Evolutionary conservation across 2,113 vertebrate genomes (phyloP).

Genomic region (Dicerorhinus sumatrensis): DNA sequence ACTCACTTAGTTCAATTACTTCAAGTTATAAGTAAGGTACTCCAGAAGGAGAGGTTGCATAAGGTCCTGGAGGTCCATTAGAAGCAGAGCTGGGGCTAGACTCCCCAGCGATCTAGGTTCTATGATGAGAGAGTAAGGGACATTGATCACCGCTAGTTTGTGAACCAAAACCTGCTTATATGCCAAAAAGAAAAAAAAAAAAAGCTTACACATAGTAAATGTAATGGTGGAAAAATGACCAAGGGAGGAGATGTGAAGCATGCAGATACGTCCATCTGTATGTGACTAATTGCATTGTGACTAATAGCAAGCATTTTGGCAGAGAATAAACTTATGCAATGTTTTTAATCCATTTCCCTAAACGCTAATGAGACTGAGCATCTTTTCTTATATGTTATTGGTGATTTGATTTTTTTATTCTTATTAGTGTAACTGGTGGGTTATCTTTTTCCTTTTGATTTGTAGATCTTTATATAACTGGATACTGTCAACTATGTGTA

Average conservation of each 20-base stretch:
- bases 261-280: neutral
- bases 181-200: neutral
- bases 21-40: neutral
- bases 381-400: constrained; percentile 14
- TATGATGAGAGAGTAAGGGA: neutral
- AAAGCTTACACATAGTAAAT: neutral
- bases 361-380: neutral
- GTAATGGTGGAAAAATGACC: neutral
- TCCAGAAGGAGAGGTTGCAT: neutral
- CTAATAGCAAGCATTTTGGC: constrained; percentile 9
- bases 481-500: neutral
- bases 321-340: neutral
- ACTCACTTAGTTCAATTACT: neutral
- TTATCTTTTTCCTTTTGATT: neutral
- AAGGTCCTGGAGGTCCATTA: neutral
- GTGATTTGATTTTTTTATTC: neutral
- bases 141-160: neutral
- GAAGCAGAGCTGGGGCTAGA: neutral
- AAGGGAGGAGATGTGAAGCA: neutral
- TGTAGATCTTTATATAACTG: neutral
- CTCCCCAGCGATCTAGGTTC: neutral
- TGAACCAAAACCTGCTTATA: neutral
- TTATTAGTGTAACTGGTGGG: neutral
- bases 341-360: neutral
- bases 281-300: neutral